A percentile compares a stretch with the other conserved stretches of the same genome.
These are phyloP conservation scores for Drosophila kambysellisi DNA, from an alignment of 2,888 invertebrate genomes.

Conservation along the genomic window DNA sequence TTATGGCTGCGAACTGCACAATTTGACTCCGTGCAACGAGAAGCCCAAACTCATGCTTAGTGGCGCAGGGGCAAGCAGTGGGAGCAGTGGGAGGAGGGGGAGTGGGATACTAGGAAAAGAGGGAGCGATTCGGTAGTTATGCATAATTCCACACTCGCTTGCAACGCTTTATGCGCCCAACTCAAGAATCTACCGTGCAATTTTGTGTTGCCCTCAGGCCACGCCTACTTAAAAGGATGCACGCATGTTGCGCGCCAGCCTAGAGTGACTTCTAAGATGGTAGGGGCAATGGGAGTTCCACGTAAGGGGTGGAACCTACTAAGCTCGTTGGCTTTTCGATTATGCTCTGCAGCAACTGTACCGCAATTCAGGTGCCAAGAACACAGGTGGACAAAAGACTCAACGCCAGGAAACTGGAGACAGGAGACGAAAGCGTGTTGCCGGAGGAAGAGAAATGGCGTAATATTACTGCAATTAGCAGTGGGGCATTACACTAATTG, in stretches of 20 bases:
- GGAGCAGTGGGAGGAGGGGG: too few species aligned
- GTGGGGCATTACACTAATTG: neutral
- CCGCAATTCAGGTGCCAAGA: neutral
- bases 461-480: neutral
- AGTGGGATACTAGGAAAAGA: slow-evolving; percentile 1
- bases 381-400: neutral
- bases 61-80: neutral
- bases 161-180: slow-evolving; percentile 54
- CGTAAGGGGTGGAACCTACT: neutral
- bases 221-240: slow-evolving; percentile 51
- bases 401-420: neutral
- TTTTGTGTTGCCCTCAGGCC: slow-evolving; percentile 58
- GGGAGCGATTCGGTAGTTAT: slow-evolving; percentile 14
- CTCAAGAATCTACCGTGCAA: slow-evolving; percentile 60
- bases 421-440: neutral
- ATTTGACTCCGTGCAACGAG: slow-evolving; percentile 52
- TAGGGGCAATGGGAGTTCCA: neutral
- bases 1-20: slow-evolving; percentile 81
- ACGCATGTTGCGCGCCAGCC: slow-evolving; percentile 10
- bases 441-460: neutral
- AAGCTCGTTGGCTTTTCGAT: neutral
- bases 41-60: slow-evolving; percentile 11
- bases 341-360: neutral
- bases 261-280: neutral
- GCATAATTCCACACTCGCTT: slow-evolving; percentile 50